Percentiles rank a stretch among this genome's conserved stretches.
These are phyloP conservation scores for Phymastichus coffea DNA, from an alignment of 1,140 invertebrate genomes.

Conservation along the genomic window DNA sequence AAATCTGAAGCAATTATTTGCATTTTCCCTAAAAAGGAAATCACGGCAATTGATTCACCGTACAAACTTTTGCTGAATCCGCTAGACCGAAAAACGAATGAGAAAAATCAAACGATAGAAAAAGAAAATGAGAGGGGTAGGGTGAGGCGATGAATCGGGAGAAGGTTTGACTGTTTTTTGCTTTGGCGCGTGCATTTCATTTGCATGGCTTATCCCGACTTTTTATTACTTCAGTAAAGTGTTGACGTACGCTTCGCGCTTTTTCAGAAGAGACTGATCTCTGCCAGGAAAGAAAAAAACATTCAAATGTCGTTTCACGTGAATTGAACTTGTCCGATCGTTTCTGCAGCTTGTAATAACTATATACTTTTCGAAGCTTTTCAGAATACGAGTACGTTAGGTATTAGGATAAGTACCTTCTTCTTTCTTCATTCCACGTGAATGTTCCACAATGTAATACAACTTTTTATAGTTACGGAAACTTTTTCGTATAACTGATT, in stretches of 20 bases:
- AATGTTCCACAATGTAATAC: no score
- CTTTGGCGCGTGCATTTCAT: not conserved
- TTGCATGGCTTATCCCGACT: not conserved
- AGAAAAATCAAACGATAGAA: not conserved
- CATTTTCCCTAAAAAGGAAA: no score
- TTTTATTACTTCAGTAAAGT: constrained; percentile 1
- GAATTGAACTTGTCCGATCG: constrained; percentile 28
- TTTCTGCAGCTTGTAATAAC: constrained; percentile 9
- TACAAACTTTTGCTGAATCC: not conserved
- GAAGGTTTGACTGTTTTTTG: not conserved
- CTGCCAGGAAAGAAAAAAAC: not conserved
- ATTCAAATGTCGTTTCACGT: not conserved
- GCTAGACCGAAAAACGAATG: no score
- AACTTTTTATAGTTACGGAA: no score
- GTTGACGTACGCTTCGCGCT: not conserved
- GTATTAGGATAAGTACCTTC: constrained; percentile 26
- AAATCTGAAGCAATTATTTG: no score
- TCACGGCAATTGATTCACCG: no score
- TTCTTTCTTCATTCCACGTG: not conserved
- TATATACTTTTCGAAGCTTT: not conserved
- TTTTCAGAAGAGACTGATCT: not conserved
- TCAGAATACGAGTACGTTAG: constrained; percentile 12
- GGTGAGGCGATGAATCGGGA: no score
- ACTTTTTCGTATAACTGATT: no score
- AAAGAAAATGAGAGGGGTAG: no score